Conservation (phyloP, 2,113 vertebrate genomes). For the Datnioides undecimradiatus region DNA sequence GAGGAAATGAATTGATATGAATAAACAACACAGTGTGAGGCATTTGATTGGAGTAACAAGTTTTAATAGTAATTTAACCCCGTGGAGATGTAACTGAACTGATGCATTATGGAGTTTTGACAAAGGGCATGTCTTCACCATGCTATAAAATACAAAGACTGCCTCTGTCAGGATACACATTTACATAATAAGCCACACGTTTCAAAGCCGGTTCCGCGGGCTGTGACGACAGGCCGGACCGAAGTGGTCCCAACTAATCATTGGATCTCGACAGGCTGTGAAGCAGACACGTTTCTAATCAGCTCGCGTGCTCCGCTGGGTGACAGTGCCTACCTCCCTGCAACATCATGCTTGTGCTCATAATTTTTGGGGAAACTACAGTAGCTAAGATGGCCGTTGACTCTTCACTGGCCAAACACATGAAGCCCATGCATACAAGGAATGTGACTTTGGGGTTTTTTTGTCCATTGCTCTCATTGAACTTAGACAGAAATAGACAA, state of each 20-base stretch:
- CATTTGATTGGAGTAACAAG: conserved; percentile 22
- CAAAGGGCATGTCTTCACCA: background rate
- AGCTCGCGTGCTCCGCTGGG: background rate
- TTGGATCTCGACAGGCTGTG: conserved; percentile 9
- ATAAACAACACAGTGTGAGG: conserved; percentile 13
- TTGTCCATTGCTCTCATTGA: too few relatives aligned
- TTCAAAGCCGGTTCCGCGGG: background rate
- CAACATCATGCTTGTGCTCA: background rate
- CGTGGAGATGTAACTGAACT: background rate
- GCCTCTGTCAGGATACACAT: background rate
- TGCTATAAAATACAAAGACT: background rate
- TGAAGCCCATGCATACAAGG: too few relatives aligned
- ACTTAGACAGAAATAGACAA: too few relatives aligned
- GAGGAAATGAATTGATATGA: background rate
- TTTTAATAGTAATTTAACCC: background rate
- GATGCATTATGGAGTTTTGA: background rate
- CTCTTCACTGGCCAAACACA: too few relatives aligned
- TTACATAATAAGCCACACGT: conserved; percentile 15
- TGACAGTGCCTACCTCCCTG: background rate
- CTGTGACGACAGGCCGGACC: background rate
- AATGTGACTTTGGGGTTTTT: too few relatives aligned
- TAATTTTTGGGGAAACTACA: too few relatives aligned
- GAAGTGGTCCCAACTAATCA: conserved; percentile 8
- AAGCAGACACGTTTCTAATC: conserved; percentile 15
- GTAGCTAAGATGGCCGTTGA: too few relatives aligned